Base-by-base conservation (phyloP, 1,140 invertebrate genomes). In the Ceratoteleas bidentatus region DNA sequence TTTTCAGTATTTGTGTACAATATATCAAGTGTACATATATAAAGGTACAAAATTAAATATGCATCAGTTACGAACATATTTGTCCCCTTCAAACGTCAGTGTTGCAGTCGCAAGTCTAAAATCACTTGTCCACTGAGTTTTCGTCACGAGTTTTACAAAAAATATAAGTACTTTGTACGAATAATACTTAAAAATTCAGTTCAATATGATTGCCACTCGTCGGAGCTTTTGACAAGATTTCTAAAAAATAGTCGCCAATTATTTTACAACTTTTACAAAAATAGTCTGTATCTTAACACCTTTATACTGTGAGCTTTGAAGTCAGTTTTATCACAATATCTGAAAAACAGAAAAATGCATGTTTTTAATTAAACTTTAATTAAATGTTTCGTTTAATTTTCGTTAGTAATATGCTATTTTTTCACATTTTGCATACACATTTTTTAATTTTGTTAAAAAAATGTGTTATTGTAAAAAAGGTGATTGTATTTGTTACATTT, bases 21-120 rank as follows among this genome's bases (percentile, higher is more conserved):
- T 68, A 73, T 73, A 80, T 56, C 6, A 73, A 72, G 68, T 80
- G 68, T 69, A 74, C 78, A 81, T 81, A 75, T 74, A 81, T 64
- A 81, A 81, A 81, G 78, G 65, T 81, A 81, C 38, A 81, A 81
- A 81, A 81, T 75, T 64, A 80, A 80, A 74, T 64, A 49, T 70
- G 38, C 33, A 72, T 70, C 43, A 54, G 43, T 64, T 74, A 56
- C 6, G 58, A 62, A 73, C 16, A 80, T 54, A 62, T 57, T 52
- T 64, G 36, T 50, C 40, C 15, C 13, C 38, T 56, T 56, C 32
- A 58, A 53, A 13, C 32, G 15, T 38, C 43, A 53, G 5, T 40
- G 34, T 65, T 58, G 33, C 64, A 54, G 64, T 65, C 54, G 60
- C 66, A 65, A 45, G 38, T 49, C 45, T 24, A 43, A 56, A 47